Evolutionary conservation across 2,113 vertebrate species (phyloP), one percentile per base, ranked within the genome.

Genomic region (Elephas maximus): DNA sequence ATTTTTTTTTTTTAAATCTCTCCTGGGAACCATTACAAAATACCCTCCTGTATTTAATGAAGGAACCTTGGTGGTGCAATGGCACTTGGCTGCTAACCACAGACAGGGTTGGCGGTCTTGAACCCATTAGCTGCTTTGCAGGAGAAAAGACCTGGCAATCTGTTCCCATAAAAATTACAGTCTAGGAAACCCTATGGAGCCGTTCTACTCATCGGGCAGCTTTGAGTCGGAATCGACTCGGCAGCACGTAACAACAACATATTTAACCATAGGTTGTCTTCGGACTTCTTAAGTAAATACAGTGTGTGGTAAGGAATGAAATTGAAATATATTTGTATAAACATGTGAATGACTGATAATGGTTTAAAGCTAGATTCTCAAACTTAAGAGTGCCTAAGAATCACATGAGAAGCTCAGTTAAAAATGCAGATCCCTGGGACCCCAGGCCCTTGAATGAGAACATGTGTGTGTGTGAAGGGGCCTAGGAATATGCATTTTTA

Each of bases 1-100:
- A 73, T 73, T 60, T 60, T 41, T 44, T 4, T 26, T 37, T 85
- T 94, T 82, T 48, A 18, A 69, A 33, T 30, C 37, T 93, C 11
- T 67, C n/a, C 45, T 5, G 41, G 87, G 53, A 86, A 45, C 23
- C 33, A 88, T 77, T 76, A 76, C 63, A 80, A 93, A 93, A 95
- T 84, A 18, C 1, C 71, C 69, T 87, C 77, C 67, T 48, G 2
- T 41, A 26, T 80, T 71, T 92, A 84, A 85, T 57, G 53, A 57
- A 57, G 53, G 53, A 57, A 14, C 15, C 53, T 12, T 57, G 53
- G 53, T 57, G 15, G 53, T 17, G 1, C 53, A 57, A 57, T 57
- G 53, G 15, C 53, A 15, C 53, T 57, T 12, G 11, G 53, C 53
- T 57, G 53, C 53, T 57, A 57, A 57, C 53, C 53, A n/a, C n/a